phyloP scores from a whole-genome alignment of 2,888 invertebrate species.

The Griposia aprilina region DNA sequence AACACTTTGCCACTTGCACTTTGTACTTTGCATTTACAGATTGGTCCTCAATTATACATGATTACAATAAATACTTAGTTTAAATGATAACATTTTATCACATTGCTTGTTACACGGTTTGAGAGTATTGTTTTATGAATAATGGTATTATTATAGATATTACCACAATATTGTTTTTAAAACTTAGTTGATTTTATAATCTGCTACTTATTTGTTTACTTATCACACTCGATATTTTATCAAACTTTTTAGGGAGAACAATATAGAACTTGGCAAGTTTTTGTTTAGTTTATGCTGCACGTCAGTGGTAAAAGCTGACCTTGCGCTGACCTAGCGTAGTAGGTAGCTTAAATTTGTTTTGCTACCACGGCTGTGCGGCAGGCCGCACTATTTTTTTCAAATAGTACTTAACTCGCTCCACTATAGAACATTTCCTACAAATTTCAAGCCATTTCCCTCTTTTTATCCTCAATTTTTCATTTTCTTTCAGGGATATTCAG shows the following conservation, averaged over 20 bases:
- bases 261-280: background rate
- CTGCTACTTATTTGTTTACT: too few species aligned
- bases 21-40: background rate
- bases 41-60: background rate
- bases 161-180: background rate
- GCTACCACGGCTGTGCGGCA: too few species aligned
- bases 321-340: too few species aligned
- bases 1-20: too few species aligned
- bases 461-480: background rate
- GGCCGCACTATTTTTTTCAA: too few species aligned
- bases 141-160: background rate
- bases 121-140: background rate
- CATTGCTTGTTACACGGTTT: background rate
- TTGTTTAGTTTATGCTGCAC: background rate
- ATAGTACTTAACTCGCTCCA: background rate
- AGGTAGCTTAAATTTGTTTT: too few species aligned
- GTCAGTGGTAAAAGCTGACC: too few species aligned
- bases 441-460: background rate
- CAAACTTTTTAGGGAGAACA: background rate
- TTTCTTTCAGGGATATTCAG: slow-evolving; percentile 82
- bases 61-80: background rate
- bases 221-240: too few species aligned
- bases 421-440: too few species aligned
- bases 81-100: background rate
- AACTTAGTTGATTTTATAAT: too few species aligned